Evolutionary conservation across 2,113 vertebrate genomes (phyloP), one percentile per base, ranked within the genome.

Genomic region (Gracilinanus agilis): DNA sequence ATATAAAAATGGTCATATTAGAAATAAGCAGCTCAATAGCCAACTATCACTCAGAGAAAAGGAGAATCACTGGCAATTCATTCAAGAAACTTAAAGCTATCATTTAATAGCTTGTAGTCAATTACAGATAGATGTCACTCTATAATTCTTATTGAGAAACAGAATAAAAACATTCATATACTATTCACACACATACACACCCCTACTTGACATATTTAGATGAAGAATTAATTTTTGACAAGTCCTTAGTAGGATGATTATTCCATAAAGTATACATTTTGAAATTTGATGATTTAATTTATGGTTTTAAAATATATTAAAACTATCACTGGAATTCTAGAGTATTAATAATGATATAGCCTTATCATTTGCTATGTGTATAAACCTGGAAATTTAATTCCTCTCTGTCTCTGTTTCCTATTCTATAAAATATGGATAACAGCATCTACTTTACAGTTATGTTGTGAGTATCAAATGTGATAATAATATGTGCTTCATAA

Each of bases 1-100:
- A 98, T 98, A 97, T 96, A 97, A 97, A 98, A 98, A 98, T 98
- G 95, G 95, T 97, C 96, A 93, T 97, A 92, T 93, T 95, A 92
- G 93, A 75, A 93, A 97, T 96, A 98, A 94, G 95, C 55, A 92
- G n/a, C 90, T 95, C 95, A 97, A 95, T 97, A 97, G 93, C 93
- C 94, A 96, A 34, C 94, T 95, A 96, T 96, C 53, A 29, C 44
- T 44, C 93, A 90, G 49, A 83, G 0, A 0, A 93, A 95, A 67
- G 49, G 2, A 94, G 90, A 94, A 54, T 61, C 56, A 94, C 10
- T 44, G 27, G 11, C 3, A 5, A 53, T 96, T 94, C 56, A 93
- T 92, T 29, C 19, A 92, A 96, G 92, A 93, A 94, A 92, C 10
- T 40, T 44, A 58, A 91, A 95, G 13, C 44, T n/a, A 91, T 95